Evolutionary conservation across 2,888 invertebrate genomes (phyloP).

Genomic region (Nephrotoma flavescens): DNA sequence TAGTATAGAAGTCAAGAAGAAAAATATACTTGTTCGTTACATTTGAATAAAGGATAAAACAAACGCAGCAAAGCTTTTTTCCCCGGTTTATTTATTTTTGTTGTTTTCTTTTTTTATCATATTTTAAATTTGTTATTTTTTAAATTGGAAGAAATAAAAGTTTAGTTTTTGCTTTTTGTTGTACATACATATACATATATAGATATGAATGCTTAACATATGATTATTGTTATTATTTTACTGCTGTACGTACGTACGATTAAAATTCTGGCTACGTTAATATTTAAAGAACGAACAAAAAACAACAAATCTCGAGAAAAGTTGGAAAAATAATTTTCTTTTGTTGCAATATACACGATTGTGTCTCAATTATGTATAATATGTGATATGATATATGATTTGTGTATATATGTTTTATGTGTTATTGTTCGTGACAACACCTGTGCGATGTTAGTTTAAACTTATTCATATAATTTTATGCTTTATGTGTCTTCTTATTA

Average conservation of each 20-base stretch:
- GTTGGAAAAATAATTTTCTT: neutral
- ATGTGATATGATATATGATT: neutral
- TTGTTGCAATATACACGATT: neutral
- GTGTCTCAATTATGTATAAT: neutral
- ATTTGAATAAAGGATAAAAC: neutral
- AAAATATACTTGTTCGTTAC: neutral
- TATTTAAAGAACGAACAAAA: neutral
- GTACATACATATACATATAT: neutral
- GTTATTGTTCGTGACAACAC: neutral
- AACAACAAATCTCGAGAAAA: neutral
- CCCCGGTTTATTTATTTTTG: too few species aligned
- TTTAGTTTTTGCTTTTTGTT: neutral
- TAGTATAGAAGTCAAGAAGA: neutral
- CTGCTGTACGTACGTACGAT: neutral
- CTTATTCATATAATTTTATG: neutral
- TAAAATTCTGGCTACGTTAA: neutral
- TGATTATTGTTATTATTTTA: neutral
- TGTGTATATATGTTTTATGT: neutral
- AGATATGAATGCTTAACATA: neutral
- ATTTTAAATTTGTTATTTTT: neutral
- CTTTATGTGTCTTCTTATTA: neutral
- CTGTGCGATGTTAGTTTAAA: neutral
- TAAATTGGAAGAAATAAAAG: neutral
- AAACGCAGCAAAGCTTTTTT: neutral
- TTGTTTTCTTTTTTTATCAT: too few species aligned